phyloP scores from a whole-genome alignment of 2,797 vertebrate species.

The Artibeus lituratus region DNA sequence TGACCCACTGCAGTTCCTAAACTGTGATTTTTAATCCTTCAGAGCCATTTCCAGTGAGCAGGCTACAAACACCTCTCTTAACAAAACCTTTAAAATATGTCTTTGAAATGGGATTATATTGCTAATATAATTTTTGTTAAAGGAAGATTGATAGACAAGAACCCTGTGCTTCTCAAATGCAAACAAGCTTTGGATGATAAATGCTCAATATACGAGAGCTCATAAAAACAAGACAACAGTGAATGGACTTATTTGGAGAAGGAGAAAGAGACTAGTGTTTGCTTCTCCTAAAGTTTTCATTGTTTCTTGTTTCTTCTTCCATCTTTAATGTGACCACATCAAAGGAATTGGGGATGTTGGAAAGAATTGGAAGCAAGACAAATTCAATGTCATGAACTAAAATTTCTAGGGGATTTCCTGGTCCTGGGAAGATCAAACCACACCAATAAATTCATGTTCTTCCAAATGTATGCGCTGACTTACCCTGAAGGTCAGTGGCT shows the following conservation, averaged over 20 bases:
- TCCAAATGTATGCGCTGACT: neutral
- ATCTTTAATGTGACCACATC: conserved; percentile 57
- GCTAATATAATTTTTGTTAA: conserved; percentile 23
- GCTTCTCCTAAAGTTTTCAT: neutral
- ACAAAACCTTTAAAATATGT: conserved; percentile 20
- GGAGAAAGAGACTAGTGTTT: conserved; percentile 40
- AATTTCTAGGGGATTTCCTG: conserved; percentile 37
- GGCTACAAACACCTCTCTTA: neutral
- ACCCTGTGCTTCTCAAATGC: conserved; percentile 1
- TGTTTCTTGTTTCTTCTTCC: conserved; percentile 13
- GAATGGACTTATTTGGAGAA: neutral
- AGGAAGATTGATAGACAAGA: neutral
- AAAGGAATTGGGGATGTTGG: conserved; percentile 31
- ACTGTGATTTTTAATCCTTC: conserved; percentile 25
- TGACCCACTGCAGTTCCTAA: neutral
- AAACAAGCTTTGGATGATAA: conserved; percentile 27
- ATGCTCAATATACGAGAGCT: neutral
- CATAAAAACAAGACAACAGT: neutral
- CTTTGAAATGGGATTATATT: neutral
- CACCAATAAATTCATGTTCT: neutral
- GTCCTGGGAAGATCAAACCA: neutral
- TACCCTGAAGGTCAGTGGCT: neutral
- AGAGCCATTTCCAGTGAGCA: neutral
- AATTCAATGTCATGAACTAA: conserved; percentile 25
- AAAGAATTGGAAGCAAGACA: conserved; percentile 49